Conservation (phyloP, 1,140 invertebrate species). For the Camponotus floridanus region DNA sequence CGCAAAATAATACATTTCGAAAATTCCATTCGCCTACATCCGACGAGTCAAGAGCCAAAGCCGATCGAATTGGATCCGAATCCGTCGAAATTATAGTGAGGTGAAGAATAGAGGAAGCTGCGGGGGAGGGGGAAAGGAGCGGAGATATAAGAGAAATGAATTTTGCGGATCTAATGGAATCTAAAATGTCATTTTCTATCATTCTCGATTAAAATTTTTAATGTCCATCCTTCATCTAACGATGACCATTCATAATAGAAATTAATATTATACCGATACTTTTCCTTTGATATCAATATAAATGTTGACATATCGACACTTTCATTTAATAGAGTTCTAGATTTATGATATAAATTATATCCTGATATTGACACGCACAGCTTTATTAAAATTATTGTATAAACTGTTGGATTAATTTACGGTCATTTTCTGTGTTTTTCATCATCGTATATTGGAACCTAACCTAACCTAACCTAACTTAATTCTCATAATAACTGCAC, state of each 20-base stretch:
- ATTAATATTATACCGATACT: background rate
- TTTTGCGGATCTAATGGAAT: slow-evolving; percentile 16
- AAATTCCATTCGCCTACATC: slow-evolving; percentile 50
- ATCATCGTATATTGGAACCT: no score
- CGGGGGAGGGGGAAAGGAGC: no score
- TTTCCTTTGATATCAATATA: background rate
- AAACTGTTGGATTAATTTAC: background rate
- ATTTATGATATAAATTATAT: background rate
- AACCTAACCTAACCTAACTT: no score
- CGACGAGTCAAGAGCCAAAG: slow-evolving; percentile 32
- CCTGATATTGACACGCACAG: no score
- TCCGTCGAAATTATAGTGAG: slow-evolving; percentile 42
- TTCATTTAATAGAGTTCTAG: no score
- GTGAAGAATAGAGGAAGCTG: background rate
- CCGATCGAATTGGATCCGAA: slow-evolving; percentile 54
- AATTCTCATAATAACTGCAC: no score
- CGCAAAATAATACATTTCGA: slow-evolving; percentile 31
- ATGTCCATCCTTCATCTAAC: slow-evolving; percentile 20
- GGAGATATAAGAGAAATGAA: slow-evolving; percentile 28
- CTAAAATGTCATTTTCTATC: slow-evolving; percentile 8
- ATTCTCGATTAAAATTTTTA: slow-evolving; percentile 37
- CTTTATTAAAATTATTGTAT: background rate
- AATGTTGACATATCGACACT: no score
- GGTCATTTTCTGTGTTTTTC: no score
- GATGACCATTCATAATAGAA: background rate